A percentile compares a stretch with the other conserved stretches of the same genome.
These are phyloP conservation scores for Melipona bicolor DNA, from an alignment of 2,888 invertebrate genomes.

Conservation along the genomic window DNA sequence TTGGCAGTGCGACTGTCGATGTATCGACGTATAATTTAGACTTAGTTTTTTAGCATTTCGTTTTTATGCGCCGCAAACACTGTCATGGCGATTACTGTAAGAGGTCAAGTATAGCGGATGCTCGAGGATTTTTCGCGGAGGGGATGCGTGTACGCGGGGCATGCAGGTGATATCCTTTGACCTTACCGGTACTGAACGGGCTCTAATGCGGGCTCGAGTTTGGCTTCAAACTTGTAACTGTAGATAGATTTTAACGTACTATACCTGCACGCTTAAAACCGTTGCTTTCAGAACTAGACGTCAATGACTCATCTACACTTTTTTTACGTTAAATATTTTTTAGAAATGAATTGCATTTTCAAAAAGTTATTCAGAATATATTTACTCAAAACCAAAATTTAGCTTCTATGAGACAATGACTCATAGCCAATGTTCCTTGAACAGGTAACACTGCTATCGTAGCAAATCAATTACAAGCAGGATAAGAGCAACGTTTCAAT, in stretches of 20 bases:
- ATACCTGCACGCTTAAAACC: not conserved
- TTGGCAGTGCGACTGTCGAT: not conserved
- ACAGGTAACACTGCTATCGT: conserved; percentile 8
- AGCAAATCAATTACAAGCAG: conserved; percentile 1
- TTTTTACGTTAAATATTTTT: not conserved
- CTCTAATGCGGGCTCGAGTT: conserved; percentile 61
- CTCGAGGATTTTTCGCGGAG: conserved; percentile 49
- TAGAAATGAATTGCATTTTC: too few relatives aligned
- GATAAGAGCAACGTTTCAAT: conserved; percentile 19
- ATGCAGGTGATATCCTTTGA: conserved; percentile 65
- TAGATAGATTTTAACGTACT: conserved; percentile 6
- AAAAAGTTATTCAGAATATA: too few relatives aligned
- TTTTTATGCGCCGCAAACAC: conserved; percentile 14
- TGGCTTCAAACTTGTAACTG: conserved; percentile 16
- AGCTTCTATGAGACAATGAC: not conserved
- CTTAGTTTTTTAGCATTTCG: conserved; percentile 20
- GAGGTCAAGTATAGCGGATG: conserved; percentile 60
- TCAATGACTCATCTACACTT: too few relatives aligned
- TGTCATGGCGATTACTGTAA: conserved; percentile 49
- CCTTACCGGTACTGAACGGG: conserved; percentile 57
- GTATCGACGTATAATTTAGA: conserved; percentile 31
- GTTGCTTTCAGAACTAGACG: not conserved
- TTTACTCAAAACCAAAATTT: not conserved
- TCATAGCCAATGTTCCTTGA: conserved; percentile 3
- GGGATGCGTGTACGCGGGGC: conserved; percentile 61